Conservation (phyloP, 2,797 vertebrate species). For the Carcharodon carcharias region DNA sequence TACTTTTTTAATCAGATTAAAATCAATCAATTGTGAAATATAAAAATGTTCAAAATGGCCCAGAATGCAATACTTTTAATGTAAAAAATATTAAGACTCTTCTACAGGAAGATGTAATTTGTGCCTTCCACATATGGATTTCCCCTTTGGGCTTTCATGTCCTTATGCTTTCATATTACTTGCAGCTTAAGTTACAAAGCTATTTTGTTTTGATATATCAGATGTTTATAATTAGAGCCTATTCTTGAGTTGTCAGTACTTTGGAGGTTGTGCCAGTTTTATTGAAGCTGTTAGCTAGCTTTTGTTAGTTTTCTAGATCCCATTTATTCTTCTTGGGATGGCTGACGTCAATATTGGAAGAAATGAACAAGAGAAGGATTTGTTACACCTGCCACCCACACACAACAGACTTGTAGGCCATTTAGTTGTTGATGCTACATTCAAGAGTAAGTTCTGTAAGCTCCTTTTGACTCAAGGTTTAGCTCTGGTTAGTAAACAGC, state of each 20-base stretch:
- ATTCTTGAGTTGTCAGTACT: background rate
- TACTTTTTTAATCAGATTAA: too few relatives aligned
- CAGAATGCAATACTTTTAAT: background rate
- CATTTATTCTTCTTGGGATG: background rate
- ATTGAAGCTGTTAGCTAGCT: background rate
- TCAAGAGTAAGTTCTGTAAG: background rate
- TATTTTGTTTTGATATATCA: conserved; percentile 12
- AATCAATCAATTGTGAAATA: background rate
- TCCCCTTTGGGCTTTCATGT: background rate
- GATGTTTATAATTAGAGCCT: background rate
- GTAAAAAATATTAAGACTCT: background rate
- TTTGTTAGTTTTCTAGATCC: conserved; percentile 22
- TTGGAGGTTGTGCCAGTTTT: background rate
- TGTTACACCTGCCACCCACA: background rate
- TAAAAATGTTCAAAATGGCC: background rate
- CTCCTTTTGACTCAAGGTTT: background rate
- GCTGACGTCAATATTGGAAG: background rate
- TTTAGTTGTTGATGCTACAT: background rate
- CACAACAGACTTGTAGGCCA: background rate
- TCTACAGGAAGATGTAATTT: background rate
- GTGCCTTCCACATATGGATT: background rate
- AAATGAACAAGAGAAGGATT: background rate
- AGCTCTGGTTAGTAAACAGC: background rate
- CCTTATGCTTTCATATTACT: background rate
- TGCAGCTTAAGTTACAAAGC: conserved; percentile 20